Conservation (phyloP, 1,140 invertebrate species). For the Pseudomyrmex dendroicus region DNA sequence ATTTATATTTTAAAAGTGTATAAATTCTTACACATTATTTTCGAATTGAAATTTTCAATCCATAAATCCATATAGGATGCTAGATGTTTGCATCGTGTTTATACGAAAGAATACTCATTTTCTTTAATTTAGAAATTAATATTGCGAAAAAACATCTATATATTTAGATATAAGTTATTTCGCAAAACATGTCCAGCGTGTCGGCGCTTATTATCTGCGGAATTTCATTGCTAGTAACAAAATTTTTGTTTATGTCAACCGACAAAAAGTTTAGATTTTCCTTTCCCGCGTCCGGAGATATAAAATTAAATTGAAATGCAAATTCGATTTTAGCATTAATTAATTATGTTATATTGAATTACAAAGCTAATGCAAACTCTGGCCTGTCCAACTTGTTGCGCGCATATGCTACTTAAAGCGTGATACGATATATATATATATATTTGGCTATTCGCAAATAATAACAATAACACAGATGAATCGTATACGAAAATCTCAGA, state of each 20-base stretch:
- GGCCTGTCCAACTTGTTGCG: constrained; percentile 1
- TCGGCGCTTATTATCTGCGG: too few species aligned
- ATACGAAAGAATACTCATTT: too few species aligned
- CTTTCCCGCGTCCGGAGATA: too few species aligned
- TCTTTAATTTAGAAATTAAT: too few species aligned
- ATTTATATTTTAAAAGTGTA: too few species aligned
- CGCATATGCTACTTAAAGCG: background rate
- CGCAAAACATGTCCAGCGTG: too few species aligned
- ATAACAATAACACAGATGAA: background rate
- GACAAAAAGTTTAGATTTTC: background rate
- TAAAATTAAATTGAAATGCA: background rate
- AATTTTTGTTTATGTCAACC: background rate
- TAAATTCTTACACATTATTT: too few species aligned
- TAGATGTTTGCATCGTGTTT: too few species aligned
- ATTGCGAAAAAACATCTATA: too few species aligned
- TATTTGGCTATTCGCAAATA: background rate
- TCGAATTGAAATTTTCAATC: too few species aligned
- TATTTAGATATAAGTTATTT: too few species aligned
- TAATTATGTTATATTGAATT: background rate
- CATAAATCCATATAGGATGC: too few species aligned
- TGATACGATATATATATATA: background rate
- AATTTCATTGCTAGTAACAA: background rate
- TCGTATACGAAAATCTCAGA: background rate
- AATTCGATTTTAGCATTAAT: background rate
- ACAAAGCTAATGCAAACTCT: background rate